These are phyloP conservation scores for Lepus timidus DNA, from an alignment of 2,113 vertebrate genomes.

Conservation along the genomic window DNA sequence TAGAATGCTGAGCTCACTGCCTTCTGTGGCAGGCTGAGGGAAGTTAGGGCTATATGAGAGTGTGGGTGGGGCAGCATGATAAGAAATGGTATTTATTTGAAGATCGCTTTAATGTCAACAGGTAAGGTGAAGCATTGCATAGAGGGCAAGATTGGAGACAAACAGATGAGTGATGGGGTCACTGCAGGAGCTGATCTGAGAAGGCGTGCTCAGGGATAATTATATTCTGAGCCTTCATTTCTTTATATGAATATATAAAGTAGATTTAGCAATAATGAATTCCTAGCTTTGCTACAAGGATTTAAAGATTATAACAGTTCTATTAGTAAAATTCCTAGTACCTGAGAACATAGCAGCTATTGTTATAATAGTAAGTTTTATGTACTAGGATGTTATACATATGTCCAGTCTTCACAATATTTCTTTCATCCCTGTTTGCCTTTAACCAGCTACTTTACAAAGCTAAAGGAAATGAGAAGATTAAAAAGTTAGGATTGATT, in stretches of 20 bases:
- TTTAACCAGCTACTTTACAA: conserved; percentile 21
- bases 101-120: background rate
- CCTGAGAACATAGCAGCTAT: background rate
- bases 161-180: background rate
- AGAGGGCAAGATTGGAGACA: background rate
- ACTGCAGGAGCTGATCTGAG: background rate
- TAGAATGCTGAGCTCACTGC: background rate
- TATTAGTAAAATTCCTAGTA: conserved; percentile 7
- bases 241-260: background rate
- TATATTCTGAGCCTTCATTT: background rate
- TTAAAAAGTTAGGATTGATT: background rate
- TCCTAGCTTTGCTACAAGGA: background rate
- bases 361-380: background rate
- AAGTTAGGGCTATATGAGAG: background rate
- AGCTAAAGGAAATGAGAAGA: conserved; percentile 35
- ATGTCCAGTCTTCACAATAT: background rate
- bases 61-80: background rate
- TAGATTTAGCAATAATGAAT: background rate
- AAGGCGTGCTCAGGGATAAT: background rate
- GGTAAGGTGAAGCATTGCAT: background rate
- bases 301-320: background rate
- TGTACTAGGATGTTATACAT: background rate
- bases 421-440: background rate
- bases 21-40: background rate
- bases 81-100: conserved; percentile 7